Evolutionary conservation across 2,888 invertebrate genomes (phyloP), one percentile per base, ranked within the genome.

Genomic region (Hofmannophila pseudospretella): DNA sequence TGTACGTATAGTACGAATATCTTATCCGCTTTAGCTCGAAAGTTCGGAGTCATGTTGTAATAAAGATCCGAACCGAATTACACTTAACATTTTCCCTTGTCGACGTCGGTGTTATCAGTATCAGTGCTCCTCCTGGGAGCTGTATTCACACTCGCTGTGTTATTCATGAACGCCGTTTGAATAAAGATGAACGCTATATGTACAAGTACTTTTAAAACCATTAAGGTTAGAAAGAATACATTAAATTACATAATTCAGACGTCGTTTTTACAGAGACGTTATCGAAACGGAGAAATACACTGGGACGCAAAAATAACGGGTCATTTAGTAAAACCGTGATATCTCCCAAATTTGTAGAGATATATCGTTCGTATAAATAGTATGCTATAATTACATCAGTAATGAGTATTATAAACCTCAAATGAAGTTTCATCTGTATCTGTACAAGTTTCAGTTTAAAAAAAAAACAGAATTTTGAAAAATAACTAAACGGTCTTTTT

Each of bases 161-260:
- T 79, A 81, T 84, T 81, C 80, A 81, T 82, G 79, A 75, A 71
- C 59, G 54, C 48, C 45, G 57, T 67, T 67, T 81, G 81, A 82
- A 81, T 84, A 81, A 77, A 79, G 77, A 82, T 82, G 79, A 79
- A 27, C 27, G 73, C 57, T 61, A 73, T 56, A 58, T 53, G 52
- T 49, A 53, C 55, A 58, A 59, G 63, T 63, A 58, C 58, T 66
- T 66, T 62, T 54, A 45, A 66, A 62, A 58, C 52, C 54, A 64
- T 66, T 60, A 55, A 51, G 47, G 47, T 39, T 47, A 40, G 45
- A 55, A 35, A 43, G 38, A 51, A 53, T 44, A 23, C 14, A 26
- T 12, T 8, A 23, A 22, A 20, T 11, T 32, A 22, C 22, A 13
- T 16, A 20, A 31, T 31, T 31, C 8, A 7, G 11, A 11, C 4